Percentiles rank a stretch among this genome's conserved stretches.
phyloP scores from a whole-genome alignment of 2,888 invertebrate genomes.

The Hetaerina titia region DNA sequence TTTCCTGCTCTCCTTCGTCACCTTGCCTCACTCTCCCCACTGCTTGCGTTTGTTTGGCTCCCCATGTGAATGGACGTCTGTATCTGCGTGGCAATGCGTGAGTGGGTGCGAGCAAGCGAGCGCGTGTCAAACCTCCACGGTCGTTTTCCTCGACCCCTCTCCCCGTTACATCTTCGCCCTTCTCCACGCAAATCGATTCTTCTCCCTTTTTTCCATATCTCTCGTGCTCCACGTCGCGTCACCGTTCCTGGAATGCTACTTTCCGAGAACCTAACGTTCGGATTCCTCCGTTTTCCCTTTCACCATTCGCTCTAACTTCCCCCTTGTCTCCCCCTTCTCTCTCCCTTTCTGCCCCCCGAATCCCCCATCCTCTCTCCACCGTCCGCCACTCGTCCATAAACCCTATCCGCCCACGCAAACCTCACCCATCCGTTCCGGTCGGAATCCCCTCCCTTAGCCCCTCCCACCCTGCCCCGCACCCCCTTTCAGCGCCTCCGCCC shows the following conservation, averaged over 20 bases:
- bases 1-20: neutral
- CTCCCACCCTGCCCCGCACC: neutral
- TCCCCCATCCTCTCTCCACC: neutral
- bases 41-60: neutral
- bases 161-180: neutral
- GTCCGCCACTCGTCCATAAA: neutral
- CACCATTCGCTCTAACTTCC: neutral
- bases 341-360: neutral
- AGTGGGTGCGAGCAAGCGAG: neutral
- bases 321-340: neutral
- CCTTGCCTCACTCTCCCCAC: neutral
- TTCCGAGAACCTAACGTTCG: too few species aligned
- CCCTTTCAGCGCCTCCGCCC: neutral
- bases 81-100: neutral
- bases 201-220: neutral
- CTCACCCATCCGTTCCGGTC: slow-evolving; percentile 1
- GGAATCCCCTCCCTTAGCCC: neutral
- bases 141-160: neutral
- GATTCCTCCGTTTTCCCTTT: neutral
- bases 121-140: neutral
- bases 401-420: neutral
- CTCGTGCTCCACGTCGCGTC: neutral
- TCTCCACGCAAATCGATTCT: neutral
- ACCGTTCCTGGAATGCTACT: too few species aligned
- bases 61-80: neutral